Evolutionary conservation across 2,797 vertebrate species (phyloP).

Genomic region (Myiotriccus ornatus): DNA sequence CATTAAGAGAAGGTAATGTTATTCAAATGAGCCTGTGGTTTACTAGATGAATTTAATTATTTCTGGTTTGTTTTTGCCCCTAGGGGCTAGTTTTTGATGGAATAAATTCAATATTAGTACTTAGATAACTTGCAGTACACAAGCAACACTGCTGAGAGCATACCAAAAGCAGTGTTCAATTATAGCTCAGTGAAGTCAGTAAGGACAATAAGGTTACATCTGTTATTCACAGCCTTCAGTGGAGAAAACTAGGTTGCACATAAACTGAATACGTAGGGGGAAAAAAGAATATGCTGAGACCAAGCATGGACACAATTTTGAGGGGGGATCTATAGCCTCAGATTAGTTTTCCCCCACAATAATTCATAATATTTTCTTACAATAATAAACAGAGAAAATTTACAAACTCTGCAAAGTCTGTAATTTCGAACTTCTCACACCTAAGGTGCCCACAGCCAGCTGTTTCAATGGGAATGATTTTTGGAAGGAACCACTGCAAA

Average conservation of each 20-base stretch:
- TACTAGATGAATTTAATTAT: constrained; percentile 66
- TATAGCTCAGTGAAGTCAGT: constrained; percentile 66
- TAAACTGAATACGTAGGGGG: background rate
- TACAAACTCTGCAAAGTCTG: background rate
- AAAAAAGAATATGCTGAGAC: background rate
- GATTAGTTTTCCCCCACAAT: background rate
- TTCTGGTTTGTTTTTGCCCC: constrained; percentile 57
- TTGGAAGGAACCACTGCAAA: background rate
- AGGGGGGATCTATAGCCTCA: background rate
- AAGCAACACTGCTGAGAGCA: constrained; percentile 47
- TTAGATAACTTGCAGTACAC: constrained; percentile 57
- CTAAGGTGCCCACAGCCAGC: background rate
- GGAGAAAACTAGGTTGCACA: constrained; percentile 56
- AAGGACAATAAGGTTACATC: constrained; percentile 68
- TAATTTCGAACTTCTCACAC: background rate
- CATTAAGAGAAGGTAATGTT: constrained; percentile 50
- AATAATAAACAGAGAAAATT: background rate
- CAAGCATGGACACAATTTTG: background rate
- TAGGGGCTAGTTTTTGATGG: constrained; percentile 56
- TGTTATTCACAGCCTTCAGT: constrained; percentile 58
- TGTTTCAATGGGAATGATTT: background rate
- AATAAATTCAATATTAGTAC: constrained; percentile 71
- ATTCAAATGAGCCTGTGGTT: constrained; percentile 56
- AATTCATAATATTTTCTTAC: background rate
- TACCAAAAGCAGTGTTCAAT: constrained; percentile 59